Evolutionary conservation across 37 sponge, comb jelly and placozoan species (phyloP).

Genomic region (Axinella damicornis): DNA sequence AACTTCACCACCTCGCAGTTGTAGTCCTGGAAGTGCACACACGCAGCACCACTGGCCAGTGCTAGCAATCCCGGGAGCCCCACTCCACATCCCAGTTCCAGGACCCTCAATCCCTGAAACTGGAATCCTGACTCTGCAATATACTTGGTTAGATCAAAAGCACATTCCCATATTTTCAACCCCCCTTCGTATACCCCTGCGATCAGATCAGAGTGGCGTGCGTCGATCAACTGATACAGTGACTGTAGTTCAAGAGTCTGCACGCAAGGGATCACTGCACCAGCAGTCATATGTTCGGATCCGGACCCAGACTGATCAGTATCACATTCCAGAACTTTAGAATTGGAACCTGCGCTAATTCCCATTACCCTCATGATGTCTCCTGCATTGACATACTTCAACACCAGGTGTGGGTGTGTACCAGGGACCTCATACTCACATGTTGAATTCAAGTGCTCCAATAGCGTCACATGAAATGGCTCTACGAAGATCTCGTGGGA

Average conservation of each 20-base stretch:
- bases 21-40: slow-evolving; percentile 92
- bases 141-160: slow-evolving; percentile 80
- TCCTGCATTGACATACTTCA: no score
- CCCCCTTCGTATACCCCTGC: slow-evolving; percentile 97
- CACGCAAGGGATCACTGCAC: no score
- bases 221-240: slow-evolving; percentile 8
- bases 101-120: slow-evolving; percentile 50
- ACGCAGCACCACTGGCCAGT: slow-evolving; percentile 56
- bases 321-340: no score
- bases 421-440: no score
- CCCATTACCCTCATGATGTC: no score
- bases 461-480: no score
- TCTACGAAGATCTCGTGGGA: no score
- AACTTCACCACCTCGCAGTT: slow-evolving; percentile 87
- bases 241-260: not conserved
- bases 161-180: slow-evolving; percentile 95
- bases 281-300: no score
- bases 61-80: slow-evolving; percentile 93
- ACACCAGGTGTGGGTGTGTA: no score
- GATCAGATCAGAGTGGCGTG: slow-evolving; percentile 78
- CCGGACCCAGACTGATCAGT: no score
- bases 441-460: no score
- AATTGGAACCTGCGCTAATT: no score
- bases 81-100: slow-evolving; percentile 96
- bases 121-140: slow-evolving; percentile 17